Percentiles rank a stretch among this genome's conserved stretches.
phyloP scores from a whole-genome alignment of 2,888 invertebrate species.

The Chrysotoxum bicinctum region DNA sequence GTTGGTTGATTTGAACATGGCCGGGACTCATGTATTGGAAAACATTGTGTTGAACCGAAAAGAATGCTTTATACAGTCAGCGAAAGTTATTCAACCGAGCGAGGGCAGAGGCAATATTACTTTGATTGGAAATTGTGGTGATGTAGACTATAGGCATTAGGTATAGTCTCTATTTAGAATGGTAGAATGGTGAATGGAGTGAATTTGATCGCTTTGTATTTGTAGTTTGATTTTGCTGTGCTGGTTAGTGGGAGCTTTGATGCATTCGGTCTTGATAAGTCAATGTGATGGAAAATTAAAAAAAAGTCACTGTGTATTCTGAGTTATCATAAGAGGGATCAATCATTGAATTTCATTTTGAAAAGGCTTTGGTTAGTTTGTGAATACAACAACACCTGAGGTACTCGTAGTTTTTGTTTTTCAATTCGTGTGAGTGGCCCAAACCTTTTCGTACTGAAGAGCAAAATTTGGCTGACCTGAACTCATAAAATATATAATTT shows the following conservation, averaged over 20 bases:
- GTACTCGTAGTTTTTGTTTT: too few relatives aligned
- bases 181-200: background rate
- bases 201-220: conserved; percentile 5
- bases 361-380: too few relatives aligned
- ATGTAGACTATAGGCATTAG: background rate
- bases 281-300: background rate
- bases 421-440: too few relatives aligned
- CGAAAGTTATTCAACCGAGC: conserved; percentile 31
- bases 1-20: conserved; percentile 45
- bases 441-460: too few relatives aligned
- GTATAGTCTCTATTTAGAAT: background rate
- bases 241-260: background rate
- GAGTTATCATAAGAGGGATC: background rate
- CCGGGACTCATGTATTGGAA: conserved; percentile 34
- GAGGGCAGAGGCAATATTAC: background rate
- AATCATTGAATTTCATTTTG: too few relatives aligned
- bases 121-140: conserved; percentile 22
- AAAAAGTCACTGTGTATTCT: background rate
- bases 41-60: conserved; percentile 19
- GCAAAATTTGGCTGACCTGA: too few relatives aligned
- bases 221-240: background rate
- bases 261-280: background rate
- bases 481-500: too few relatives aligned
- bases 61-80: conserved; percentile 35
- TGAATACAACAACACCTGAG: too few relatives aligned